A percentile compares a stretch with the other conserved stretches of the same genome.
Evolutionary conservation across 1,140 invertebrate species (phyloP).

Genomic region (Colletes latitarsis): DNA sequence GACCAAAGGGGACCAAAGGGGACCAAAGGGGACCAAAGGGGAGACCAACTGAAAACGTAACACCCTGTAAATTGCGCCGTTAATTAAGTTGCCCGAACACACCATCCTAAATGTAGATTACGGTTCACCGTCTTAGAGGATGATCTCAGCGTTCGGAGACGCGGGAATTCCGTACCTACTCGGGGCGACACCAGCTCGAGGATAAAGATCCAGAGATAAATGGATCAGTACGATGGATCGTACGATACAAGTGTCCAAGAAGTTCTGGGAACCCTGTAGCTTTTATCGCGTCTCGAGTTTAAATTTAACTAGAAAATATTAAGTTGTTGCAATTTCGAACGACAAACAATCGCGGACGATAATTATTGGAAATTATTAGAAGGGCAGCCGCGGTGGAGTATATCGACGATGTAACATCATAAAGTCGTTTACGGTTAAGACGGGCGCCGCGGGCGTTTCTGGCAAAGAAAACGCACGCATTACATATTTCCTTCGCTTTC

Average conservation of each 20-base stretch:
- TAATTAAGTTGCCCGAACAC: slow-evolving; percentile 36
- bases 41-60: slow-evolving; percentile 14
- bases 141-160: neutral
- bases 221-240: slow-evolving; percentile 5
- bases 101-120: slow-evolving; percentile 14
- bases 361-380: neutral
- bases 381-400: neutral
- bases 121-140: slow-evolving; percentile 1
- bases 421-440: neutral
- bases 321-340: too few relatives aligned
- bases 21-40: slow-evolving; percentile 22
- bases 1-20: too few relatives aligned
- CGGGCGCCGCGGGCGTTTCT: neutral
- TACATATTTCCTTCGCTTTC: neutral
- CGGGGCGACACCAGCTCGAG: neutral
- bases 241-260: neutral
- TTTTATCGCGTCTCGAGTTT: neutral
- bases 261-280: neutral
- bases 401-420: neutral
- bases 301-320: too few relatives aligned
- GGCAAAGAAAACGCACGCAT: neutral
- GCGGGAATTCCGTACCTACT: neutral
- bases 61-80: slow-evolving; percentile 23
- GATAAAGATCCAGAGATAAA: slow-evolving; percentile 30
- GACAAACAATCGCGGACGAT: too few relatives aligned